A percentile compares a stretch with the other conserved stretches of the same genome.
Conservation (phyloP, 2,797 vertebrate genomes). For the Anguilla megastoma region DNA sequence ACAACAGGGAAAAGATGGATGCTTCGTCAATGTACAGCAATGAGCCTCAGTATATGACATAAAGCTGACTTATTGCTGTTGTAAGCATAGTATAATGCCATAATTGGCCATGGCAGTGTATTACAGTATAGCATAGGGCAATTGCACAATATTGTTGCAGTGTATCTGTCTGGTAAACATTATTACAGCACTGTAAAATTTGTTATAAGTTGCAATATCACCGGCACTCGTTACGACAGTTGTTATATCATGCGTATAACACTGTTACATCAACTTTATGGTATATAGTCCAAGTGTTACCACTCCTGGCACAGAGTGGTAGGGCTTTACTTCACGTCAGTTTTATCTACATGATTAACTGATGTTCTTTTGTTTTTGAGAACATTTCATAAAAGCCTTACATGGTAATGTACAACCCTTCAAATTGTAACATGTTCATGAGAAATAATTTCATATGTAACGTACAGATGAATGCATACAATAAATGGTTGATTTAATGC, state of each 20-base stretch:
- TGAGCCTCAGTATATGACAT: background rate
- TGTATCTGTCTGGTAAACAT: background rate
- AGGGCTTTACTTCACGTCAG: background rate
- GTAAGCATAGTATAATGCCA: background rate
- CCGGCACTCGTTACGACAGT: too few relatives aligned
- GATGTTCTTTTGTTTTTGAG: background rate
- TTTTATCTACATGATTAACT: background rate
- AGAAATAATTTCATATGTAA: background rate
- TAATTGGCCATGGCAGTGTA: background rate
- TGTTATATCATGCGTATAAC: background rate
- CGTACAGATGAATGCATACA: background rate
- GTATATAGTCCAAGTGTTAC: background rate
- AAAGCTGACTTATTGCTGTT: background rate
- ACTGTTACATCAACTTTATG: background rate
- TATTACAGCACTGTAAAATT: background rate
- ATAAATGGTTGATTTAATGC: background rate
- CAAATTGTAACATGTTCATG: background rate
- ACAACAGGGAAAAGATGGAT: too few relatives aligned
- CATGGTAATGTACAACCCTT: background rate
- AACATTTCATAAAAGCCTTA: background rate
- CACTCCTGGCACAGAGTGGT: background rate
- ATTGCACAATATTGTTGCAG: background rate
- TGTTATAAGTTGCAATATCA: background rate
- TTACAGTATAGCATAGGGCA: background rate
- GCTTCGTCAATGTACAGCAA: background rate